A percentile compares a stretch with the other conserved stretches of the same genome.
phyloP scores from a whole-genome alignment of 2,113 vertebrate species.

The Donacobius atricapilla region DNA sequence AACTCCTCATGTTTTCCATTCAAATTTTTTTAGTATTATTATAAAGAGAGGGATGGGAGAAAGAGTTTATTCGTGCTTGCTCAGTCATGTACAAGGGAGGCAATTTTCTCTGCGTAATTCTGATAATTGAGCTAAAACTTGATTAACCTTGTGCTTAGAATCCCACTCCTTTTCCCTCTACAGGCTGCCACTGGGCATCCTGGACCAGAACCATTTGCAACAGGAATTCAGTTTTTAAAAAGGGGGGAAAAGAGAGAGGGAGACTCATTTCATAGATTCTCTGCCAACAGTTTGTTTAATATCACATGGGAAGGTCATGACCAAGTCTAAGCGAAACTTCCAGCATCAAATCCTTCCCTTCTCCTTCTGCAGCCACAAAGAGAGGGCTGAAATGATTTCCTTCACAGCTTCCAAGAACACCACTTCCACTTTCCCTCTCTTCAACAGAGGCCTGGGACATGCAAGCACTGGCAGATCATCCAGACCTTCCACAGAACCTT shows the following conservation, averaged over 20 bases:
- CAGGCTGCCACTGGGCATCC: neutral
- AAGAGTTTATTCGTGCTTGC: constrained; percentile 17
- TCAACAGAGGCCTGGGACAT: neutral
- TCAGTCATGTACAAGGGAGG: neutral
- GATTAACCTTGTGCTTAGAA: neutral
- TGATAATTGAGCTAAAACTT: neutral
- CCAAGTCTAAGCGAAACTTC: neutral
- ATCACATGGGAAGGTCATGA: neutral
- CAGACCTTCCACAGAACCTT: neutral
- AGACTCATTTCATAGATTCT: neutral
- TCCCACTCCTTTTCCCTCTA: neutral
- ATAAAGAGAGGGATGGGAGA: neutral
- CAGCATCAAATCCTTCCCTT: neutral
- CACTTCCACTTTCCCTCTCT: neutral
- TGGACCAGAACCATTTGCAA: neutral
- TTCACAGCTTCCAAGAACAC: neutral
- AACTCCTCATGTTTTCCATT: constrained; percentile 69
- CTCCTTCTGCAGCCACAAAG: neutral
- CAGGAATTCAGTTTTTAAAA: neutral
- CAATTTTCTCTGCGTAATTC: neutral
- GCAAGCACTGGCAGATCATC: neutral
- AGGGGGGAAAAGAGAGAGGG: fast-evolving
- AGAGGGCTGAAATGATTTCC: neutral
- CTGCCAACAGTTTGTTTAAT: neutral
- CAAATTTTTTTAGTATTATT: constrained; percentile 17